Evolutionary conservation across 92 coral and sea anemone genomes (phyloP), one percentile per base, ranked within the genome.

Genomic region (Pocillopora grandis): DNA sequence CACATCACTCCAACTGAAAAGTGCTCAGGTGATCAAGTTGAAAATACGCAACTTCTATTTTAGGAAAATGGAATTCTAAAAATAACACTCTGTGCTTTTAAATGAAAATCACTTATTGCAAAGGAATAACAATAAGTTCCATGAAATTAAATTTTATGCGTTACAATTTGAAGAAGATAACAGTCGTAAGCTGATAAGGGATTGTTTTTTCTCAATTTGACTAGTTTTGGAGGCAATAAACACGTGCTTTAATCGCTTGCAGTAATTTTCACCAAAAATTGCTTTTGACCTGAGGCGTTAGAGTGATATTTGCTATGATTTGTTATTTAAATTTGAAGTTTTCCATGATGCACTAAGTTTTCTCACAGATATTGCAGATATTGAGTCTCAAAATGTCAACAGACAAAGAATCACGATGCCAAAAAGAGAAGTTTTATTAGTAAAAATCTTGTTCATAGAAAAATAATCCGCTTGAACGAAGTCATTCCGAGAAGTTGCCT

Each of bases 341-440:
- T 60, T 11, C 48, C 56, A 58, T 16, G 62, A 63, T 27, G 59
- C 33, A 52, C 10, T 72, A 58, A 18, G 37, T 59, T 81, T 81
- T 75, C 80, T 63, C 80, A 75, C 80, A 75, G 86, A 73, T 83
- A 73, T 83, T 75, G 72, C 17, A 75, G 56, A 73, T 83, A 75
- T 83, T 73, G 80, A 72, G 20, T 62, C 71, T 63, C 9, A 16
- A 15, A 9, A 36, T 19, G 61, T 71, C 71, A 71, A 70, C 56
- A 69, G 64, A 81, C 59, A 71, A 81, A 58, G 71, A 36, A 68
- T 71, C 85, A 71, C 85, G 85, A 81, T 81, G 76, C 37, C 66
- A 81, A 31, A 71, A 36, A 16, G 14, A 37, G 48, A 71, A 37
- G 69, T 56, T 4, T 16, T 27, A 35, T 10, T 56, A 55, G 16